Evolutionary conservation across 2,888 invertebrate genomes (phyloP).

Genomic region (Callinectes sapidus): DNA sequence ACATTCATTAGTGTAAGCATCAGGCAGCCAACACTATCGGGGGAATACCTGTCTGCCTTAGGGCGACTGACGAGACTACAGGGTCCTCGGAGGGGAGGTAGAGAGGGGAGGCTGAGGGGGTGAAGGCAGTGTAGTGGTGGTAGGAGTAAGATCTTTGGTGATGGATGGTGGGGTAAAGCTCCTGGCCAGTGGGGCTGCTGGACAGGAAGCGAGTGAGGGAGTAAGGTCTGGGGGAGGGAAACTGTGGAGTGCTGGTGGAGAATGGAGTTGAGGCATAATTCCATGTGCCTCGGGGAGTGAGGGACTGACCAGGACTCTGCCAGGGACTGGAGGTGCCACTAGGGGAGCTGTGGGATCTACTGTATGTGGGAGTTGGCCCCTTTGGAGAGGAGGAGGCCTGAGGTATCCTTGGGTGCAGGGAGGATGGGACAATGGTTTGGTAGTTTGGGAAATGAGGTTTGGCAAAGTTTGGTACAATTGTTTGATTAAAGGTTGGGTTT

Average conservation of each 20-base stretch:
- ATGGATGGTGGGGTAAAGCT: slow-evolving; percentile 38
- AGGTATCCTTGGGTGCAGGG: slow-evolving; percentile 56
- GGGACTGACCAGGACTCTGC: slow-evolving; percentile 44
- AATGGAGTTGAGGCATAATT: slow-evolving; percentile 46
- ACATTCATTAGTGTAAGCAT: slow-evolving; percentile 62
- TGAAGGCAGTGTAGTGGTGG: slow-evolving; percentile 58
- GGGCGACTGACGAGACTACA: slow-evolving; percentile 70
- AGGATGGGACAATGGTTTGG: slow-evolving; percentile 39
- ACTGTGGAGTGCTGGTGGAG: slow-evolving; percentile 56
- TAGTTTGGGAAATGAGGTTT: slow-evolving; percentile 72
- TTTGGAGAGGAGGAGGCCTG: slow-evolving; percentile 66
- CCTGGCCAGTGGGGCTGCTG: slow-evolving; percentile 46
- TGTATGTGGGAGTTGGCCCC: slow-evolving; percentile 50
- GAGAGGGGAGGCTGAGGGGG: slow-evolving; percentile 71
- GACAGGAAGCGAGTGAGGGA: slow-evolving; percentile 56
- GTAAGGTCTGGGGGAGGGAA: slow-evolving; percentile 57
- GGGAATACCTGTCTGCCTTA: slow-evolving; percentile 71
- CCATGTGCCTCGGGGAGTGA: slow-evolving; percentile 28
- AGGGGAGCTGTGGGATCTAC: slow-evolving; percentile 55
- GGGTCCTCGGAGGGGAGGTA: slow-evolving; percentile 72
- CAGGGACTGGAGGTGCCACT: slow-evolving; percentile 42
- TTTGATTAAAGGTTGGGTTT: slow-evolving; percentile 73
- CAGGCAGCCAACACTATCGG: slow-evolving; percentile 62
- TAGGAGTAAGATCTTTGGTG: slow-evolving; percentile 68
- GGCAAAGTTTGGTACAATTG: slow-evolving; percentile 73